Evolutionary conservation across 2,797 vertebrate genomes (phyloP), one percentile per base, ranked within the genome.

Genomic region (Hozukius guyotensis): DNA sequence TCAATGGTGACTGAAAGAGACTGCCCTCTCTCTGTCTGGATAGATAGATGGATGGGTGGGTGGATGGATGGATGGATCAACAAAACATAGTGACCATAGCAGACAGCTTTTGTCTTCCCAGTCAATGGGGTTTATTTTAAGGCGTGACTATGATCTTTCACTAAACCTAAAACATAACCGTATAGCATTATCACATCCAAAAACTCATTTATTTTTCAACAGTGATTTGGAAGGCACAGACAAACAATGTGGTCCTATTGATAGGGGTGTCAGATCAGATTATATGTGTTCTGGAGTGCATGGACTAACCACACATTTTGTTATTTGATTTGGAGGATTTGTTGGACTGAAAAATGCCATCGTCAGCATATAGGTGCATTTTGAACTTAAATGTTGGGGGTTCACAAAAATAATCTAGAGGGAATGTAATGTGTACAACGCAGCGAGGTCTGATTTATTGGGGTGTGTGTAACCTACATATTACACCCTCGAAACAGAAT

Each of bases 391-490:
- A 18, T 0, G 42, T 0, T 46, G 0, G 42, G 42, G 7, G 42
- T 8, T 46, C 42, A 52, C 46, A n/a, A 52, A 0, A 52, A 9
- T 52, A n/a, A 52, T 52, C 8, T n/a, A 52, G 46, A 49, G 0
- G 46, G 18, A 52, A 9, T 52, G 46, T 52, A 52, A 52, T n/a
- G 18, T 0, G 46, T 52, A 52, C 8, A 0, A n/a, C 3, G 46
- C 18, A 0, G 46, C 0, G 46, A 52, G 46, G 46, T 4, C 46
- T 52, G 46, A 52, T 52, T 0, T 52, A n/a, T 52, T 52, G 46
- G 18, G 18, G 18, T 49, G 42, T 49, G 42, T 49, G 42, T 49
- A 8, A 18, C 42, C 16, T 49, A 4, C 16, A 49, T 49, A 49
- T 49, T 49, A 49, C 42, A 49, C 16, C 16, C 16, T 49, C 0